Base-by-base conservation (phyloP, 2,113 vertebrate species). In the Planiliza haematocheilus region DNA sequence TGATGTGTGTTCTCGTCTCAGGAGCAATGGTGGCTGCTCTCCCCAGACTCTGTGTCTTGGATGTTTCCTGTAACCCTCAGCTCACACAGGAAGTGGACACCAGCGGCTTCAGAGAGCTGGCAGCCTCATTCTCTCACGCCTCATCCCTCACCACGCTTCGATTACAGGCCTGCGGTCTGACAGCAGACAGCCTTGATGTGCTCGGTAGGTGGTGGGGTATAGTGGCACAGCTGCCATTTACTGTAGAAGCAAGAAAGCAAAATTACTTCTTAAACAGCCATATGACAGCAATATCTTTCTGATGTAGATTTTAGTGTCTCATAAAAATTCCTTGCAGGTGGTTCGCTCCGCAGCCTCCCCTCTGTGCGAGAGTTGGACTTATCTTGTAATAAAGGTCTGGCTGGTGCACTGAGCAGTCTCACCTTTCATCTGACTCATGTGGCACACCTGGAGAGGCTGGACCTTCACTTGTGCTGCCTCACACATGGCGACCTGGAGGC, bases 61-160 rank as follows among this genome's bases (percentile, higher is more conserved):
- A 98, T 62, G 50, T 96, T 50, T 98, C 96, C 39, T 93, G 93
- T 61, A 97, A 97, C 74, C 94, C 89, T 86, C 90, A 89, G 37
- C 83, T 95, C 39, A 1, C 67, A 1, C 74, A 76, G 75, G 82
- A 74, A 10, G 79, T 50, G 0, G 71, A 50, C 0, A n/a, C 0
- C 0, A 39, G 65, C 37, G 93, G 90, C 45, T 52, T 97, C 65
- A 71, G 84, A 8, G 76, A 78, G 38, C 74, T 97, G 60, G 86
- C 90, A 34, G 83, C 92, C 37, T 85, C 93, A 17, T 83, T 98
- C 63, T 88, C 84, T 77, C 86, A 91, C 2, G 79, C 91, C 24
- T 52, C 90, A 17, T 75, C 76, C 56, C 88, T 97, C 75, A 91
- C 91, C 48, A 90, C 90, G 38, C 85, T 97, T 8, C 93, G 93